Base-by-base conservation (phyloP, 1,140 invertebrate genomes). In the Bombus sibiricus region DNA sequence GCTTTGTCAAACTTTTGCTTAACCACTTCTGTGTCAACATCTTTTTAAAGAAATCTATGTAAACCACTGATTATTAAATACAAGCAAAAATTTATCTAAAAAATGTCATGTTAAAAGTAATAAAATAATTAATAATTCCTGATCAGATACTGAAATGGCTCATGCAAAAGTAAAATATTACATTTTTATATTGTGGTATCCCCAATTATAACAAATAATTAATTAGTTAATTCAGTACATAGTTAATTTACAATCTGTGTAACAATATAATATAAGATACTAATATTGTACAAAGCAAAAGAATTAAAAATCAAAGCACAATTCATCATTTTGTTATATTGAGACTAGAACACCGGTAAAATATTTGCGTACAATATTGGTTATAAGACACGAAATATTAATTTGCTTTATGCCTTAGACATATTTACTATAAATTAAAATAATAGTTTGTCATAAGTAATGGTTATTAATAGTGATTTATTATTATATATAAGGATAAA, bases 401-500 rank as follows among this genome's bases (percentile, higher is more conserved):
- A 92, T 90, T 93, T 93, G 91, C 91, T 94, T 94, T 92, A 89
- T 89, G 90, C 90, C 89, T 93, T 94, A 86, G 82, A 86, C 47
- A 91, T 94, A 93, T 93, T 94, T 93, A 93, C 81, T 90, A 89
- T 92, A 89, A 93, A 90, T 93, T 68, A 68, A 68, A 68, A 39
- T 3, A 91, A 91, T 91, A 87, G 78, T 93, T 94, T 93, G 92
- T 85, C 89, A 89, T 92, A 91, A 93, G 89, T 92, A 92, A 91
- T 91, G 86, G 77, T 93, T 92, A 91, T 89, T 92, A 92, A 92
- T 94, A 94, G 92, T 92, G 93, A 91, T 94, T 93, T 94, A 93
- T 91, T 93, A 94, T 77, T 93, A 94, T 73, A 92, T 91, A 93
- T 92, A 92, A 92, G 91, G 91, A 92, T 88, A 88, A 93, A 80